phyloP scores from a whole-genome alignment of 2,888 invertebrate species.

The Drosophila rubida region DNA sequence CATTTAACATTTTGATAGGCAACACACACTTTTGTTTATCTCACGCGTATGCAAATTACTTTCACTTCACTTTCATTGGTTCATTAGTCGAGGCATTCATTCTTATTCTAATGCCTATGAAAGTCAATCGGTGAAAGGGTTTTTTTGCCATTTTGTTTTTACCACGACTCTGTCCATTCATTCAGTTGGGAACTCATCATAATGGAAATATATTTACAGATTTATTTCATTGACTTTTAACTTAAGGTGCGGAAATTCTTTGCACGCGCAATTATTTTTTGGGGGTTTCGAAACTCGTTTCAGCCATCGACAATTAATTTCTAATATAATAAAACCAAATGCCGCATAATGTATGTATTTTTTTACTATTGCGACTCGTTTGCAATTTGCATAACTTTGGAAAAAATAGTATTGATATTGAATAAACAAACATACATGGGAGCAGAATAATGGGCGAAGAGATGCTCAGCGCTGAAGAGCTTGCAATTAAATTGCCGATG shows the following conservation, averaged over 20 bases:
- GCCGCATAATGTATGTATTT: constrained; percentile 55
- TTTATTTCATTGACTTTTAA: neutral
- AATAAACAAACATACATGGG: neutral
- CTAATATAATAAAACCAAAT: constrained; percentile 58
- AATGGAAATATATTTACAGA: neutral
- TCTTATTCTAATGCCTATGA: constrained; percentile 73
- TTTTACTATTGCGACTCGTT: constrained; percentile 53
- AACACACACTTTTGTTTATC: neutral
- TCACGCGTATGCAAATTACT: constrained; percentile 71
- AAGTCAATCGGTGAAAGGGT: constrained; percentile 71
- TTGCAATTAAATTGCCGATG: constrained; percentile 68
- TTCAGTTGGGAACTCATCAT: neutral
- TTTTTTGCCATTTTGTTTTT: constrained; percentile 4
- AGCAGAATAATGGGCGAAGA: constrained; percentile 20
- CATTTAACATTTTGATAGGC: constrained; percentile 37
- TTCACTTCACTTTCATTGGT: constrained; percentile 74
- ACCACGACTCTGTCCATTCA: neutral
- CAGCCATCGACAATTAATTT: constrained; percentile 64
- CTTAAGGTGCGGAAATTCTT: constrained; percentile 48
- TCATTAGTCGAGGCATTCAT: constrained; percentile 63
- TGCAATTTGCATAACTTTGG: constrained; percentile 71
- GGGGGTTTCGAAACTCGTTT: constrained; percentile 55
- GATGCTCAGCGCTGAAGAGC: constrained; percentile 48
- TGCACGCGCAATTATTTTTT: constrained; percentile 59
- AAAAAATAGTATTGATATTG: constrained; percentile 11